Percentiles rank a stretch among this genome's conserved stretches.
phyloP scores from a whole-genome alignment of 2,888 invertebrate genomes.

The Idaea straminata region DNA sequence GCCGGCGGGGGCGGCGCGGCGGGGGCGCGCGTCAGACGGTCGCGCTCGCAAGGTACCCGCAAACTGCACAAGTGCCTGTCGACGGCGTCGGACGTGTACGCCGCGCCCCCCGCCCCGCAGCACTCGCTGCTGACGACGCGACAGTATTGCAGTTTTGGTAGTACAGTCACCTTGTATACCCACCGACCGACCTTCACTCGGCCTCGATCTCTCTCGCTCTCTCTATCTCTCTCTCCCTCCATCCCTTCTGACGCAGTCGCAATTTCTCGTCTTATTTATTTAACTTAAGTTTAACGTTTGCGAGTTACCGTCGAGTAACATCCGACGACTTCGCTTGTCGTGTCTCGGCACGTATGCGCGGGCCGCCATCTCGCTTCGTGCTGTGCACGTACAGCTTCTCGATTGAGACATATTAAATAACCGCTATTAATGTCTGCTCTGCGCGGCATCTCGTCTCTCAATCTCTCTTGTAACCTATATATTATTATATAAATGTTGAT shows the following conservation, averaged over 20 bases:
- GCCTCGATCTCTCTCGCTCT: slow-evolving; percentile 31
- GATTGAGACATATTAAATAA: neutral
- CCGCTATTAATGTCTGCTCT: slow-evolving; percentile 14
- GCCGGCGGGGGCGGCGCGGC: slow-evolving; percentile 42
- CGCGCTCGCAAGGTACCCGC: slow-evolving; percentile 97
- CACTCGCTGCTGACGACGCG: slow-evolving; percentile 89
- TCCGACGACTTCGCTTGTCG: too few relatives aligned
- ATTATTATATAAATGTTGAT: slow-evolving; percentile 11
- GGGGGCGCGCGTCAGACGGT: slow-evolving; percentile 83
- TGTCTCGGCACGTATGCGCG: too few relatives aligned
- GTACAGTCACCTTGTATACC: slow-evolving; percentile 86
- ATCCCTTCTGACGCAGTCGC: slow-evolving; percentile 69
- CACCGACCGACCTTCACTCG: slow-evolving; percentile 36
- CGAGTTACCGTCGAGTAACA: slow-evolving; percentile 13
- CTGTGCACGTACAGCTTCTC: neutral
- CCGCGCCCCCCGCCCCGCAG: slow-evolving; percentile 81
- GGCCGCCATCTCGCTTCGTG: neutral
- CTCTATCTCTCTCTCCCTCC: slow-evolving; percentile 27
- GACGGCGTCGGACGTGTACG: slow-evolving; percentile 90
- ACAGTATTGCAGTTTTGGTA: slow-evolving; percentile 97
- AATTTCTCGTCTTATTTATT: slow-evolving; percentile 61
- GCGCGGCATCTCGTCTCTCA: slow-evolving; percentile 10
- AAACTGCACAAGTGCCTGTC: slow-evolving; percentile 95
- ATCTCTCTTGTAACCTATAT: slow-evolving; percentile 4
- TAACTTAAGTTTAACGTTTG: slow-evolving; percentile 31